Conservation (phyloP, 2,888 invertebrate species). For the Acanthosepion pharaonis region DNA sequence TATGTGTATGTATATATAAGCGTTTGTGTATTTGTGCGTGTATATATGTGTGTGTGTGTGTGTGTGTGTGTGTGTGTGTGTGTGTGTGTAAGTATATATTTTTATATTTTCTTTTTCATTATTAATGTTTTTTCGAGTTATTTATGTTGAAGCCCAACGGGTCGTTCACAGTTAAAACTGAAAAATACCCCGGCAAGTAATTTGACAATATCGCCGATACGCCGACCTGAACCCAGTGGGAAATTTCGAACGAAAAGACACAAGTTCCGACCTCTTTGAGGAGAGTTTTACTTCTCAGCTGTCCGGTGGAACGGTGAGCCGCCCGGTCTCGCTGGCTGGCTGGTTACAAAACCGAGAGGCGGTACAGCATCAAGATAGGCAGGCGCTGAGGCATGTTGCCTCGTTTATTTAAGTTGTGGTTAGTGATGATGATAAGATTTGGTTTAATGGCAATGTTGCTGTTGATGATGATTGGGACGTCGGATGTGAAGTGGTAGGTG, state of each 20-base stretch:
- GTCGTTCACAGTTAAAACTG: not conserved
- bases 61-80: too few relatives aligned
- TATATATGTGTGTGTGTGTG: too few relatives aligned
- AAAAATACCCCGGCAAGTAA: not conserved
- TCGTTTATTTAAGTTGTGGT: not conserved
- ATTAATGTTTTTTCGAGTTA: not conserved
- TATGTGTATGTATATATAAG: too few relatives aligned
- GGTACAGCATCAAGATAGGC: not conserved
- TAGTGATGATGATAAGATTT: not conserved
- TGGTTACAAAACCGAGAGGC: not conserved
- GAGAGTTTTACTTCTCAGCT: not conserved
- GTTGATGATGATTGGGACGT: not conserved
- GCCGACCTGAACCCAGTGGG: not conserved
- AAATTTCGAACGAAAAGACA: not conserved
- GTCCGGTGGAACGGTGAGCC: not conserved
- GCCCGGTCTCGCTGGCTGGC: not conserved
- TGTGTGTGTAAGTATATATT: not conserved
- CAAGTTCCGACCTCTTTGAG: slow-evolving; percentile 8
- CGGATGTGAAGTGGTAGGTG: not conserved
- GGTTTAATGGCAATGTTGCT: too few relatives aligned
- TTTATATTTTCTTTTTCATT: not conserved
- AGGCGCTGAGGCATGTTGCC: not conserved
- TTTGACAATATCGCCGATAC: not conserved
- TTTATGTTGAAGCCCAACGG: not conserved
- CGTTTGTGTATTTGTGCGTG: too few relatives aligned